Evolutionary conservation across 37 sponge, comb jelly and placozoan genomes (phyloP), one percentile per base, ranked within the genome.

Genomic region (Theonella swinhoei): DNA sequence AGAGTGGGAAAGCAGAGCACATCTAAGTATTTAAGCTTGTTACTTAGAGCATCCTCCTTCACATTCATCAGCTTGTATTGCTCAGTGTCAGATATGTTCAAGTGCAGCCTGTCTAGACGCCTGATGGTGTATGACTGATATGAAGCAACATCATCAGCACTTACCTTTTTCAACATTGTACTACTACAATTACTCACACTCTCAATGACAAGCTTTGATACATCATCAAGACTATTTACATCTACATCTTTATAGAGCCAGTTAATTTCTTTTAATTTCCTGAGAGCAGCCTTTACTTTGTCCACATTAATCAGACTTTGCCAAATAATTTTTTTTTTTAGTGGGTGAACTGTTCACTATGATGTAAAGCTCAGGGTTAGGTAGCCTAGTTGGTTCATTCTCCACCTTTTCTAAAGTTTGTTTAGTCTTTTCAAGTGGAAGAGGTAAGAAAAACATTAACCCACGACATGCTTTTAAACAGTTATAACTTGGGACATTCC

Each of bases 171-270:
- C 4, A 90, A 22, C 81, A 90, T 85, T 4, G 62, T 72, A 42
- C 68, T 78, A 14, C 74, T 72, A 2, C 80, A 54, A 37, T 39
- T 87, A 31, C 62, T 67, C 1, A 60, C 40, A 23, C 72, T 66
- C 39, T 90, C 90, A 17, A 86, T 72, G 32, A 87, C 83, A 26
- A 83, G 41, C 39, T 87, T 91, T 9, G 72, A 25, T 31, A 76
- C 64, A 3, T 78, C 78, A 42, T 91, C 87, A 74, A 91, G 34
- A 32, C 42, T 38, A 14, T 62, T 39, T n/a, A 75, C 78, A 43
- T 75, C 62, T 0, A 86, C 65, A 1, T 81, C 68, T 64, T 66
- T 81, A 61, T 91, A 91, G 33, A 91, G 79, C 91, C 87, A 86
- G 68, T 91, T 91, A 2, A 77, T 72, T 17, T 79, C 75, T 62